Percentiles rank a stretch among this genome's conserved stretches.
phyloP scores from a whole-genome alignment of 35 echinoderm and acorn worm species.

The Antedon bifida region DNA sequence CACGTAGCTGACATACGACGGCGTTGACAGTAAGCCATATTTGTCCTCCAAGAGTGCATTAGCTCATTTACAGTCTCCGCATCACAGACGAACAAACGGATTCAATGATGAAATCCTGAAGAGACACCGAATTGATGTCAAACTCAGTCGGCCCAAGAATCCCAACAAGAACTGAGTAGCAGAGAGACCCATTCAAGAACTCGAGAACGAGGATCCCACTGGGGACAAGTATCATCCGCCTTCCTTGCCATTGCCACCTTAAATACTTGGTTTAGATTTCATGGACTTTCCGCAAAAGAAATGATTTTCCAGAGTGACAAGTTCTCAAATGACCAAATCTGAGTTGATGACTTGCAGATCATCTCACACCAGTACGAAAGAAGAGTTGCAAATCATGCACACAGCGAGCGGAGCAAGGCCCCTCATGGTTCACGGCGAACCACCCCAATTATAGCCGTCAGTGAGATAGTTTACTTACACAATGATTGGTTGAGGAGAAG shows the following conservation, averaged over 20 bases:
- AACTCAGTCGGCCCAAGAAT: slow-evolving; percentile 45
- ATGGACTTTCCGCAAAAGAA: slow-evolving; percentile 42
- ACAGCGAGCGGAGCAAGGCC: slow-evolving; percentile 20
- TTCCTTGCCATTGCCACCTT: slow-evolving; percentile 18
- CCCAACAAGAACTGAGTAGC: slow-evolving; percentile 48
- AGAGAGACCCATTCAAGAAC: slow-evolving; percentile 44
- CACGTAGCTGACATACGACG: slow-evolving; percentile 47
- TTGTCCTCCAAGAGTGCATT: neutral
- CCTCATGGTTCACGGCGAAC: neutral
- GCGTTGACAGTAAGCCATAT: slow-evolving; percentile 7
- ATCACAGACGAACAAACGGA: slow-evolving; percentile 11
- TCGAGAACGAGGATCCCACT: slow-evolving; percentile 36
- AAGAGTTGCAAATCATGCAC: slow-evolving; percentile 20
- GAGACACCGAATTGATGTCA: slow-evolving; percentile 21
- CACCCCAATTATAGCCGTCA: slow-evolving; percentile 3
- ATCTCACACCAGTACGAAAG: slow-evolving; percentile 25
- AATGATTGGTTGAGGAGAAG: slow-evolving; percentile 27
- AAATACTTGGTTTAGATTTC: slow-evolving; percentile 23
- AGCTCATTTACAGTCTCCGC: slow-evolving; percentile 16
- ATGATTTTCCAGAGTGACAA: slow-evolving; percentile 49
- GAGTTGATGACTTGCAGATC: slow-evolving; percentile 15
- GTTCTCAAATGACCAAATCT: slow-evolving; percentile 51
- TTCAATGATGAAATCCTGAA: slow-evolving; percentile 19
- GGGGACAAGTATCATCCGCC: slow-evolving; percentile 23
- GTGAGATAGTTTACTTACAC: slow-evolving; percentile 42